Conservation (phyloP, 2,888 invertebrate genomes). For the Nymphalis polychloros region DNA sequence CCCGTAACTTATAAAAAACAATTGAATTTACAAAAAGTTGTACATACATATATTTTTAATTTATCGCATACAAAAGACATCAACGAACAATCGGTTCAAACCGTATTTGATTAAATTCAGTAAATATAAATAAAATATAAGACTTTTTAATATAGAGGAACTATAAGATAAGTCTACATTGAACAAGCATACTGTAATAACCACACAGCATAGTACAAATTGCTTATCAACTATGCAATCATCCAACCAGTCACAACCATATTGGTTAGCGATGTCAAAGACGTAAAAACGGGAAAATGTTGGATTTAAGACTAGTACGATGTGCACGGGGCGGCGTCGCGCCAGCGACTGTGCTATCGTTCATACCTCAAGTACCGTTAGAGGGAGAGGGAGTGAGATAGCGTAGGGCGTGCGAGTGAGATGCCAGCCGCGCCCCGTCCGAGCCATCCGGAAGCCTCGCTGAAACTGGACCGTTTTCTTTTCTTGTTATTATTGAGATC, state of each 20-base stretch:
- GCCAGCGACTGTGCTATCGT: slow-evolving; percentile 75
- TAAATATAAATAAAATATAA: slow-evolving; percentile 14
- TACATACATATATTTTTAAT: too few species aligned
- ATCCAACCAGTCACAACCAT: slow-evolving; percentile 15
- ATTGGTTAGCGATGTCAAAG: slow-evolving; percentile 50
- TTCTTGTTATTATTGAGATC: slow-evolving; percentile 82
- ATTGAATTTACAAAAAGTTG: too few species aligned
- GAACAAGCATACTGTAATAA: slow-evolving; percentile 17
- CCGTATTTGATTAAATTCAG: neutral
- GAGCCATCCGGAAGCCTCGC: slow-evolving; percentile 81
- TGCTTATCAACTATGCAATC: slow-evolving; percentile 33
- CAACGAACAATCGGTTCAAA: slow-evolving; percentile 49
- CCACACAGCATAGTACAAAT: slow-evolving; percentile 14
- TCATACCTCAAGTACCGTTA: slow-evolving; percentile 75
- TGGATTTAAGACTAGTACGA: slow-evolving; percentile 38
- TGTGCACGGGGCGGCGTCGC: slow-evolving; percentile 66
- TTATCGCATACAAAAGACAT: slow-evolving; percentile 58
- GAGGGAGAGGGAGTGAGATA: slow-evolving; percentile 71
- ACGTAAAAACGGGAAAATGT: slow-evolving; percentile 59
- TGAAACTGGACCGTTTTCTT: slow-evolving; percentile 83
- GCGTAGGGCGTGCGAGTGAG: slow-evolving; percentile 61
- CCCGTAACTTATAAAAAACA: too few species aligned
- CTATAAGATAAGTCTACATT: neutral
- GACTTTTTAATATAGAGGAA: neutral
- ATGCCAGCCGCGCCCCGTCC: slow-evolving; percentile 67